phyloP scores from a whole-genome alignment of 2,113 vertebrate genomes.

The Ophthalmolycus amberensis region DNA sequence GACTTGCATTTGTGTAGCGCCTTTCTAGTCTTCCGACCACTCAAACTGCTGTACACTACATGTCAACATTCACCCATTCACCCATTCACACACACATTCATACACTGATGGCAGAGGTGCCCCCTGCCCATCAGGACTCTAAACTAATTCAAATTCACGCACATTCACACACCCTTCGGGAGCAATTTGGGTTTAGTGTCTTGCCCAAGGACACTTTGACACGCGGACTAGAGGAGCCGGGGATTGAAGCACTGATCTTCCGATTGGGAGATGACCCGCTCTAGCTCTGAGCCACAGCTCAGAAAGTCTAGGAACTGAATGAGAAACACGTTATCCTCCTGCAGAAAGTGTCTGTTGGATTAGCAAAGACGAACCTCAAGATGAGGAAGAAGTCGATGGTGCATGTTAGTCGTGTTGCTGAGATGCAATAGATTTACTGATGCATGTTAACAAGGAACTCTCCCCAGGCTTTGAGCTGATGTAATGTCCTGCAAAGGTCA shows the following conservation, averaged over 20 bases:
- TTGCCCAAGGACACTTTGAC: background rate
- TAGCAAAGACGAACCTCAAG: background rate
- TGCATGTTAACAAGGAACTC: conserved; percentile 15
- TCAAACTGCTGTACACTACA: background rate
- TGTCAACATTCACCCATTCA: background rate
- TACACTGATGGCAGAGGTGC: background rate
- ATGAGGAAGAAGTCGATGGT: background rate
- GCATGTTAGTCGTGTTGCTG: conserved; percentile 7
- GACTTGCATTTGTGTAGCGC: background rate
- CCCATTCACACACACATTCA: background rate
- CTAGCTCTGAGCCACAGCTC: background rate
- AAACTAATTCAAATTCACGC: background rate
- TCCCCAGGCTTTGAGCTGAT: background rate
- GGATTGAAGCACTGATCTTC: background rate
- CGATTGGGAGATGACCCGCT: background rate
- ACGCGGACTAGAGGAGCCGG: background rate
- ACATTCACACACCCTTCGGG: background rate
- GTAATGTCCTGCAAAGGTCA: conserved; percentile 15
- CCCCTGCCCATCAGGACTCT: background rate
- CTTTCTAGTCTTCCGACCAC: background rate
- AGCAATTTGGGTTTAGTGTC: background rate
- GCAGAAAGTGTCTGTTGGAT: background rate
- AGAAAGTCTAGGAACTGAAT: background rate
- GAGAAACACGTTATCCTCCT: background rate
- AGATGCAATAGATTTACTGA: background rate